Evolutionary conservation across 2,888 invertebrate species (phyloP).

Genomic region (Macaria notata): DNA sequence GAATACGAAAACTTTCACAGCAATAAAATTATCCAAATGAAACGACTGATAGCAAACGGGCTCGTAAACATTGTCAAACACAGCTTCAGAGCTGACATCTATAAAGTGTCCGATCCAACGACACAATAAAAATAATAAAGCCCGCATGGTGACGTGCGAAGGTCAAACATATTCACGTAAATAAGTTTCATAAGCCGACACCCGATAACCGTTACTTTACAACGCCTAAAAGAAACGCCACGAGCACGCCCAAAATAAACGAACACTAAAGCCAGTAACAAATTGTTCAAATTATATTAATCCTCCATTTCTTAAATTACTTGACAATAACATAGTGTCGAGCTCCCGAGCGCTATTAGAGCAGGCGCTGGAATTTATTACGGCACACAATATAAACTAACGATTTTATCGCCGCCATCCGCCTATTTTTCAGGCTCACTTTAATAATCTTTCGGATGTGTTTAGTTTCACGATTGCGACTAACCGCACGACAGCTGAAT

Average conservation of each 20-base stretch:
- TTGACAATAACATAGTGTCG: constrained; percentile 70
- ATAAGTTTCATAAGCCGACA: constrained; percentile 32
- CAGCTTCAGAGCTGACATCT: constrained; percentile 29
- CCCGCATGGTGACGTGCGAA: constrained; percentile 32
- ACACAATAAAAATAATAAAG: constrained; percentile 33
- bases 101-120: constrained; percentile 33
- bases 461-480: constrained; percentile 28
- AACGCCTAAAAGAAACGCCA: constrained; percentile 38
- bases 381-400: constrained; percentile 39
- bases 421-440: constrained; percentile 45
- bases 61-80: constrained; percentile 36
- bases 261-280: constrained; percentile 51
- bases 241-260: constrained; percentile 50
- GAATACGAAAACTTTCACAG: constrained; percentile 28
- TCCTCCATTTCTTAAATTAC: constrained; percentile 60
- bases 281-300: constrained; percentile 68
- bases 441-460: constrained; percentile 33
- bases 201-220: constrained; percentile 47
- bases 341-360: constrained; percentile 55
- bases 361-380: constrained; percentile 57
- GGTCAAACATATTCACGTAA: constrained; percentile 31
- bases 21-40: constrained; percentile 28
- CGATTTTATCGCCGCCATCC: constrained; percentile 39
- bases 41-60: constrained; percentile 30
- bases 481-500: constrained; percentile 39